Percentiles rank a stretch among this genome's conserved stretches.
These are phyloP conservation scores for Ochropleura plecta DNA, from an alignment of 2,888 invertebrate genomes.

Conservation along the genomic window DNA sequence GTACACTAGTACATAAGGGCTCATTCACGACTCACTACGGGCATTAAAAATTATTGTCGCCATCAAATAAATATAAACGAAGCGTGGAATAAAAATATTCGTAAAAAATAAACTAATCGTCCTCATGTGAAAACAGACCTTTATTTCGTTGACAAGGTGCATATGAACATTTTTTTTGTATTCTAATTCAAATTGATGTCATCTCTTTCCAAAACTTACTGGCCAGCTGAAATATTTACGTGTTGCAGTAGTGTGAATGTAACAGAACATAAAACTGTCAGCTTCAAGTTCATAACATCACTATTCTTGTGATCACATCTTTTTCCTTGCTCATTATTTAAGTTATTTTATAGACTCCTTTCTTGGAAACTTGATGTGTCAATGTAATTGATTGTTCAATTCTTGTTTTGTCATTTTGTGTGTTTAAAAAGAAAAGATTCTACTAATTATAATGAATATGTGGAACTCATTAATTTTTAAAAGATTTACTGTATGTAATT, in stretches of 20 bases:
- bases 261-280: background rate
- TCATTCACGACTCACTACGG: too few relatives aligned
- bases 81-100: too few relatives aligned
- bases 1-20: too few relatives aligned
- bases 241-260: too few relatives aligned
- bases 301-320: constrained; percentile 8
- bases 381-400: background rate
- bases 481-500: too few relatives aligned
- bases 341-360: constrained; percentile 33
- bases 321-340: constrained; percentile 31
- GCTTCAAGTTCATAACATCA: constrained; percentile 8
- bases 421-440: background rate
- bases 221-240: background rate
- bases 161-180: background rate
- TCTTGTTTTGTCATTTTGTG: background rate
- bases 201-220: background rate
- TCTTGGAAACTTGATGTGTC: constrained; percentile 20
- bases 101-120: too few relatives aligned
- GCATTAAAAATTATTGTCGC: too few relatives aligned
- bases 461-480: too few relatives aligned
- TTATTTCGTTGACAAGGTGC: background rate
- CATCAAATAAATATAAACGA: too few relatives aligned
- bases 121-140: background rate
- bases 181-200: background rate
- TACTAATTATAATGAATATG: background rate